phyloP scores from a whole-genome alignment of 1,140 invertebrate genomes.

The Eriosoma lanigerum region DNA sequence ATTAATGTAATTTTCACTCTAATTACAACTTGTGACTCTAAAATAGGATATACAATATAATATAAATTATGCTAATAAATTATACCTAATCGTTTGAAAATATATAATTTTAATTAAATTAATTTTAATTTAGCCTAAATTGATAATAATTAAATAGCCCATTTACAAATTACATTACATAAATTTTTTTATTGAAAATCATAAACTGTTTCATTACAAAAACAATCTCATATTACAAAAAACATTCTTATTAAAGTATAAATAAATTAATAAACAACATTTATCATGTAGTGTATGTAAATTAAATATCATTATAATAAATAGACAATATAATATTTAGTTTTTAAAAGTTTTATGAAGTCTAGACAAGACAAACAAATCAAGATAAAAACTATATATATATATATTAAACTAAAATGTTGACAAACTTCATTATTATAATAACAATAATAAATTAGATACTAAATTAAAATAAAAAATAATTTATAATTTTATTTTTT shows the following conservation, averaged over 20 bases:
- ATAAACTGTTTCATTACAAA: not conserved
- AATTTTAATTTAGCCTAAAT: not conserved
- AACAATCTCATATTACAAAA: not conserved
- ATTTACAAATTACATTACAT: not conserved
- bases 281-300: not conserved
- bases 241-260: slow-evolving; percentile 7
- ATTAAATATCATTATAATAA: too few relatives aligned
- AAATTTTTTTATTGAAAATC: not conserved
- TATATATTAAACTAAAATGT: not conserved
- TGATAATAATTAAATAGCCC: not conserved
- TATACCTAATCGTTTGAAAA: too few relatives aligned
- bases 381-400: slow-evolving; percentile 7
- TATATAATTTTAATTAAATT: not conserved
- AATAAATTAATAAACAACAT: slow-evolving; percentile 10
- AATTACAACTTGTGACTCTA: too few relatives aligned
- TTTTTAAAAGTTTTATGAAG: slow-evolving; percentile 6
- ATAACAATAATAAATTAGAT: slow-evolving; percentile 19
- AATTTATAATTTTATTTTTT: not conserved
- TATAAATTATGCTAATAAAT: too few relatives aligned
- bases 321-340: too few relatives aligned
- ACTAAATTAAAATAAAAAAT: slow-evolving; percentile 32
- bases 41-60: not conserved
- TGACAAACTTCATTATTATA: not conserved
- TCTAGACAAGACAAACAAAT: not conserved
- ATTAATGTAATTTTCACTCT: too few relatives aligned